Evolutionary conservation across 2,888 invertebrate genomes (phyloP).

Genomic region (Cheilosia pagana): DNA sequence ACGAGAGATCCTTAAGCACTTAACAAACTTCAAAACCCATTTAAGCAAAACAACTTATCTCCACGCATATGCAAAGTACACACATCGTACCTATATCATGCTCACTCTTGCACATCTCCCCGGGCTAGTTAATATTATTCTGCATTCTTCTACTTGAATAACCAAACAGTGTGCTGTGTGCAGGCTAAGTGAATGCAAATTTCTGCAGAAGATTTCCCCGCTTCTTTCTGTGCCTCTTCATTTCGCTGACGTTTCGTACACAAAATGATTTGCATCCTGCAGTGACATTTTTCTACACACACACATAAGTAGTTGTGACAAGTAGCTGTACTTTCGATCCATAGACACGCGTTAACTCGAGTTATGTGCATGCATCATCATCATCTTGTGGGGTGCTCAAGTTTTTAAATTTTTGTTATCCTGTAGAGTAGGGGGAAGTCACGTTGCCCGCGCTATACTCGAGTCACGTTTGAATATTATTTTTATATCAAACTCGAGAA

Average conservation of each 20-base stretch:
- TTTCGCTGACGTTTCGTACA: conserved; percentile 1
- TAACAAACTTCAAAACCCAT: not conserved
- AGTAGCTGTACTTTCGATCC: conserved; percentile 21
- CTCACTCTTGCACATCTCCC: not conserved
- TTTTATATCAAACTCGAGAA: conserved; percentile 38
- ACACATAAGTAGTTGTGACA: conserved; percentile 5
- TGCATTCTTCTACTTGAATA: conserved; percentile 26
- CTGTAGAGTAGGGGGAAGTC: not conserved
- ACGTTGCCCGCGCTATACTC: conserved; percentile 64
- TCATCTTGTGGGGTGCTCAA: conserved; percentile 1
- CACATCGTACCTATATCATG: not conserved
- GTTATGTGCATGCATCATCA: conserved; percentile 47
- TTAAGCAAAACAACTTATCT: not conserved
- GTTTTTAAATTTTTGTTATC: conserved; percentile 21
- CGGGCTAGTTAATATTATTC: conserved; percentile 1
- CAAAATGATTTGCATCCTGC: conserved; percentile 9
- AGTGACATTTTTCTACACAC: conserved; percentile 2
- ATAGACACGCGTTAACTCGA: conserved; percentile 46
- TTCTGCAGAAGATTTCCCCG: conserved; percentile 33
- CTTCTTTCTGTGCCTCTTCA: not conserved
- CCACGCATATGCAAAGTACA: not conserved
- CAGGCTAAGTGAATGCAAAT: conserved; percentile 41
- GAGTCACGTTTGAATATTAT: conserved; percentile 68
- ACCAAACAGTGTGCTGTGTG: not conserved
- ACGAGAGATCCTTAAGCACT: not conserved